Conservation (phyloP, 2,797 vertebrate species). For the Sarcophilus harrisii region DNA sequence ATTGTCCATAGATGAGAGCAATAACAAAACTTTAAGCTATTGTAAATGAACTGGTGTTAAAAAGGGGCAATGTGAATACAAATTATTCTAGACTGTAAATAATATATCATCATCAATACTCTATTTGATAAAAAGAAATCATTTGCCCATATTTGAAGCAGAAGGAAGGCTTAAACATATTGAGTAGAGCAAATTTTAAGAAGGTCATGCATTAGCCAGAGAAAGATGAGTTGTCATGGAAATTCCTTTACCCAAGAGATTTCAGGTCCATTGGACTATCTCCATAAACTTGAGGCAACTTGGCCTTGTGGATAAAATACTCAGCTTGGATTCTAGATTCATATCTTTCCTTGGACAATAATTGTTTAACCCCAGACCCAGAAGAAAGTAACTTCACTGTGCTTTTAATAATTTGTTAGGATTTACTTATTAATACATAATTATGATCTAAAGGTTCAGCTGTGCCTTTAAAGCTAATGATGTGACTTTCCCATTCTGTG, state of each 20-base stretch:
- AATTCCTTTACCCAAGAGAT: background rate
- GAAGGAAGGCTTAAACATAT: background rate
- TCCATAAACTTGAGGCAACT: background rate
- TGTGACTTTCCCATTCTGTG: background rate
- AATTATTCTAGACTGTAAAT: background rate
- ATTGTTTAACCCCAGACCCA: background rate
- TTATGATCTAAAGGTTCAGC: background rate
- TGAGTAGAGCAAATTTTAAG: background rate
- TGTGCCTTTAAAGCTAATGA: background rate
- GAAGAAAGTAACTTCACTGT: background rate
- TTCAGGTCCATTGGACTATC: background rate
- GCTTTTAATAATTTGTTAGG: background rate
- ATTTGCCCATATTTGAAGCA: background rate
- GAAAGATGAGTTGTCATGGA: background rate
- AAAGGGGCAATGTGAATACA: background rate
- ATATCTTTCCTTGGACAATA: background rate
- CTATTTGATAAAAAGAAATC: background rate
- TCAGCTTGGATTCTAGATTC: background rate
- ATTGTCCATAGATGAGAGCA: background rate
- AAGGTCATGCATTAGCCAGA: background rate
- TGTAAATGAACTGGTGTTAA: conserved; percentile 5
- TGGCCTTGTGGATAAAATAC: background rate
- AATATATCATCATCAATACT: background rate
- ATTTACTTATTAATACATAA: background rate
- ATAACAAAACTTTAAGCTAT: background rate